Evolutionary conservation across 2,113 vertebrate species (phyloP).

Genomic region (Gnathonemus echidnorhynchus): DNA sequence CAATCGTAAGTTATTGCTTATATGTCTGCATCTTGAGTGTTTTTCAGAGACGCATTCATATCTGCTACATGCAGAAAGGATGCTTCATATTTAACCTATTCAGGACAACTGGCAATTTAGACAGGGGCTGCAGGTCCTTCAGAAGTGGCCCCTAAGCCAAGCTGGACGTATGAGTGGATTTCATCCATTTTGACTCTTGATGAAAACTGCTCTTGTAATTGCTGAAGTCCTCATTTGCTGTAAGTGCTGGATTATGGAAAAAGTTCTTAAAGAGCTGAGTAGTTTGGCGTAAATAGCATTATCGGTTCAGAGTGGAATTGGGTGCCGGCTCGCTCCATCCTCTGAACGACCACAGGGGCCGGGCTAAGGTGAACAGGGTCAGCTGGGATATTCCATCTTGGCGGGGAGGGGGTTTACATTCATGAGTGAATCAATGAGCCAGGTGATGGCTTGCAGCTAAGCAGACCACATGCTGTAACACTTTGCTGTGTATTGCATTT

Average conservation of each 20-base stretch:
- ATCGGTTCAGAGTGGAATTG: not conserved
- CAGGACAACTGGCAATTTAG: not conserved
- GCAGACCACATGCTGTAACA: not conserved
- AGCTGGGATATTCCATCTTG: not conserved
- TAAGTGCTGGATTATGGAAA: not conserved
- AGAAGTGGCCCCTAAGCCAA: not conserved
- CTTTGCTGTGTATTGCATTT: not conserved
- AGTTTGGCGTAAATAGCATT: not conserved
- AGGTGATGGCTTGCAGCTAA: not conserved
- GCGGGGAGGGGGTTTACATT: not conserved
- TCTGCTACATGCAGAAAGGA: not conserved
- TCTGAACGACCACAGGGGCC: not conserved
- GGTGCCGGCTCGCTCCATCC: not conserved
- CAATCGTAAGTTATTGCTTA: not conserved
- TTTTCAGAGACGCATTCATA: not conserved
- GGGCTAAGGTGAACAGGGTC: not conserved
- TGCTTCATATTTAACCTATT: not conserved
- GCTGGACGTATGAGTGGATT: not conserved
- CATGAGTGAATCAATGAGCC: not conserved
- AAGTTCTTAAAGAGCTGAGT: not conserved
- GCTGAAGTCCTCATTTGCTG: not conserved
- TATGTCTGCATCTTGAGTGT: not conserved
- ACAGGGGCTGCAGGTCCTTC: not conserved
- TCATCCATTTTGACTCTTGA: not conserved
- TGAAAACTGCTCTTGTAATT: not conserved